Conservation (phyloP, 1,140 invertebrate genomes). For the Batillaria attramentaria region DNA sequence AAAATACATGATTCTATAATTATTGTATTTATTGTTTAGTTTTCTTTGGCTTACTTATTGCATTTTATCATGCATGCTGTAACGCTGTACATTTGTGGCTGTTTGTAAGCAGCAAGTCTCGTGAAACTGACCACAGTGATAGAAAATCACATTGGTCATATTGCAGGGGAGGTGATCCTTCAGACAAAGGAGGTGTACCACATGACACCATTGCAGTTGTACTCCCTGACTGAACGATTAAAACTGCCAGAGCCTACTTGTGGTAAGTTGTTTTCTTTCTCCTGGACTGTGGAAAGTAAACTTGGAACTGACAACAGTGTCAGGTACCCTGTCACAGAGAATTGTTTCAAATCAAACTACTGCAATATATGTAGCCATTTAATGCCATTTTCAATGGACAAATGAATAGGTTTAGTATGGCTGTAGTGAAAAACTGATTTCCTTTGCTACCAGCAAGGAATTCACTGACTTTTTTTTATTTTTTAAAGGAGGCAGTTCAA, state of each 20-base stretch:
- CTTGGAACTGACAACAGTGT: not conserved
- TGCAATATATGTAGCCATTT: too few species aligned
- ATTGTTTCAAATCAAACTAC: not conserved
- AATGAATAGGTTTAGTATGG: too few species aligned
- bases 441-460: too few species aligned
- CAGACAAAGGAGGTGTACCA: conserved; percentile 57
- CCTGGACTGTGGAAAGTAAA: not conserved
- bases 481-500: too few species aligned
- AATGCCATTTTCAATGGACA: too few species aligned
- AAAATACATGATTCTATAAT: not conserved
- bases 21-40: not conserved
- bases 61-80: too few species aligned
- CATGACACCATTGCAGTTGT: conserved; percentile 77
- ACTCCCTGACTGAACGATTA: conserved; percentile 89
- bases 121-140: not conserved
- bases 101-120: too few species aligned
- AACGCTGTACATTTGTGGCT: too few species aligned
- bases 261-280: conserved; percentile 51
- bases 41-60: not conserved
- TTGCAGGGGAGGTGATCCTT: conserved; percentile 68
- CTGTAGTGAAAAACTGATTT: too few species aligned
- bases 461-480: too few species aligned
- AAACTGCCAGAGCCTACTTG: conserved; percentile 86
- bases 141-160: not conserved
- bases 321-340: not conserved